Evolutionary conservation across 2,888 invertebrate species (phyloP).

Genomic region (Andrena hattorfiana): DNA sequence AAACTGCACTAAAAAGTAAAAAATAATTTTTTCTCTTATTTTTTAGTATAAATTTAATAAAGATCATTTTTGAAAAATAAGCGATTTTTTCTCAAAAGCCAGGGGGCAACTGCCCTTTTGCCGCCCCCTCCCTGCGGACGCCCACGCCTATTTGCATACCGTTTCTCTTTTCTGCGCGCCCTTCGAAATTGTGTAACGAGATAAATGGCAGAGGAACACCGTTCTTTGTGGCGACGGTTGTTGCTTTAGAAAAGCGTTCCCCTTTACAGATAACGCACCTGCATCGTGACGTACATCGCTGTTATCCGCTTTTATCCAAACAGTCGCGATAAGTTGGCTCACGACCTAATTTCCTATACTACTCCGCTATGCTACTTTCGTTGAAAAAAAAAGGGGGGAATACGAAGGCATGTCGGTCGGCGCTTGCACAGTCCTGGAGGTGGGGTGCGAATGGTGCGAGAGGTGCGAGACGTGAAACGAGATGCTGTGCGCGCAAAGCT

Average conservation of each 20-base stretch:
- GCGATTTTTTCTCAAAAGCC: no score
- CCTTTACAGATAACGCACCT: constrained; percentile 20
- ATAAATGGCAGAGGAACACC: background rate
- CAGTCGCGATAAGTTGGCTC: constrained; percentile 6
- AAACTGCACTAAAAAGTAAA: no score
- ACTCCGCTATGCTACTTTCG: no score
- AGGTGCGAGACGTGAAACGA: background rate
- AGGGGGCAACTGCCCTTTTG: no score
- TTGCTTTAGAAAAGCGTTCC: background rate
- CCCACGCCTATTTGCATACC: no score
- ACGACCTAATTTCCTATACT: constrained; percentile 13
- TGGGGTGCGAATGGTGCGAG: background rate
- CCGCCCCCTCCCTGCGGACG: no score
- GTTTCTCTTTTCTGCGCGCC: background rate
- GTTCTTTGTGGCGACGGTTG: background rate
- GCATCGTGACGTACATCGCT: constrained; percentile 12
- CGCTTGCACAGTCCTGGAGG: background rate
- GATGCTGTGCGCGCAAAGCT: background rate
- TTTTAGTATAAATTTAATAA: no score
- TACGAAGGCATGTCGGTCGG: background rate
- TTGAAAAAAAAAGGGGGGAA: no score
- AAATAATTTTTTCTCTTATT: no score
- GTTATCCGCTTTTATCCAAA: constrained; percentile 14
- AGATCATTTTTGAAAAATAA: no score
- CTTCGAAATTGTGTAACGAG: background rate